Evolutionary conservation across 30 jellyfish, hydroid and myxozoan genomes (phyloP), one percentile per base, ranked within the genome.

Genomic region (Pseudorhiza aurosa): DNA sequence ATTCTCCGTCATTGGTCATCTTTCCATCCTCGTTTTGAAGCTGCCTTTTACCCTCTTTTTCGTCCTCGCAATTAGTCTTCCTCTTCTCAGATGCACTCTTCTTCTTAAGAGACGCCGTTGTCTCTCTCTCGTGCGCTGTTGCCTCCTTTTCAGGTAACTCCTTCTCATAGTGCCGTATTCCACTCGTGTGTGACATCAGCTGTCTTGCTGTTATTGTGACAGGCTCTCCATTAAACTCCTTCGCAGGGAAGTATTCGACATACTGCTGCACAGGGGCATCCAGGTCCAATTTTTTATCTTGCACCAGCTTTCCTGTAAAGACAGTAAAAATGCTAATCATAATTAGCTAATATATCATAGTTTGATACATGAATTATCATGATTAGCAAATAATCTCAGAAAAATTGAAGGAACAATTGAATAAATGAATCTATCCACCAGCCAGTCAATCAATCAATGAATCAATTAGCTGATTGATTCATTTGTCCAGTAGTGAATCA

Each of bases 101-200:
- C 18, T 3, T 3, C 19, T 6, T 14, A 3, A 3, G 27, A 46
- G 4, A 2, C 19, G 60, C 5, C 60, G 5, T 46, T 46, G 7
- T 14, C 2, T 46, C 60, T 3, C 19, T 14, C 60, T 46, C 19
- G 14, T 27, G 7, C 60, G 19, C 21, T 2, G 14, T 15, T 53
- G 67, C 80, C 24, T 59, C 70, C 21, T 81, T 68, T 22, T 65
- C 58, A 0, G 68, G 69, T 40, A 56, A 44, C 18, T 31, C 50
- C 33, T 71, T 71, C 11, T 85, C 75, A 47, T 87, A 87, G 40
- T 74, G 82, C 19, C 96, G 72, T 40, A 87, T 42, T 6, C 96
- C 96, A 68, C 91, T 63, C 26, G 93, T 77, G 59, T 87, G 92
- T 28, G 96, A 87, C 83, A 87, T 46, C 47, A 87, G 63, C 65